A percentile compares a stretch with the other conserved stretches of the same genome.
phyloP scores from a whole-genome alignment of 2,113 vertebrate species.

The Laticauda colubrina region DNA sequence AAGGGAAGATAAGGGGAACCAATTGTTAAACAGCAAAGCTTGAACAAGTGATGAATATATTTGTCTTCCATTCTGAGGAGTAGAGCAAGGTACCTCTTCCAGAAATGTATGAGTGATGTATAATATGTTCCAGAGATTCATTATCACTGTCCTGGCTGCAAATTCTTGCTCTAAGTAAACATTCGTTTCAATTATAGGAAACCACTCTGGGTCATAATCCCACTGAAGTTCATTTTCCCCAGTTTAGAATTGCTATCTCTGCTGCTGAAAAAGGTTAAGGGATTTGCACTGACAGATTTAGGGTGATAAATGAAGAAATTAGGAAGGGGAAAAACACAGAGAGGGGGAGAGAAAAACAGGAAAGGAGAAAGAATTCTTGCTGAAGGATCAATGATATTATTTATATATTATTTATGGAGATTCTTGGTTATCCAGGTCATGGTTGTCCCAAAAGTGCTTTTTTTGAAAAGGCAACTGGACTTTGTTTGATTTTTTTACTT shows the following conservation, averaged over 20 bases:
- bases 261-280: conserved; percentile 31
- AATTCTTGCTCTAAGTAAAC: conserved; percentile 45
- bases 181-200: conserved; percentile 65
- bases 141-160: conserved; percentile 43
- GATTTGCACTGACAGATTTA: conserved; percentile 53
- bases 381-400: not conserved
- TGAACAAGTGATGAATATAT: conserved; percentile 25
- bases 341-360: not conserved
- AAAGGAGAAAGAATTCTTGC: not conserved
- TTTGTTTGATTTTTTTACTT: not conserved
- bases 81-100: conserved; percentile 33
- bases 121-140: conserved; percentile 60
- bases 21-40: conserved; percentile 55
- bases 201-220: conserved; percentile 37
- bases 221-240: conserved; percentile 28
- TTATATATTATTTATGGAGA: not conserved
- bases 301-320: conserved; percentile 17
- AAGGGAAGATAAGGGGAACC: conserved; percentile 58
- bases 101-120: conserved; percentile 50
- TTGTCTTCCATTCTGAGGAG: conserved; percentile 29
- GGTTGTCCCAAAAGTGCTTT: not conserved
- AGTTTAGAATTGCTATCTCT: conserved; percentile 31
- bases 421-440: not conserved
- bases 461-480: not conserved
- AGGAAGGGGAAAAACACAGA: rapidly evolving